Base-by-base conservation (phyloP, 2,113 vertebrate species). In the Cisticola juncidis region DNA sequence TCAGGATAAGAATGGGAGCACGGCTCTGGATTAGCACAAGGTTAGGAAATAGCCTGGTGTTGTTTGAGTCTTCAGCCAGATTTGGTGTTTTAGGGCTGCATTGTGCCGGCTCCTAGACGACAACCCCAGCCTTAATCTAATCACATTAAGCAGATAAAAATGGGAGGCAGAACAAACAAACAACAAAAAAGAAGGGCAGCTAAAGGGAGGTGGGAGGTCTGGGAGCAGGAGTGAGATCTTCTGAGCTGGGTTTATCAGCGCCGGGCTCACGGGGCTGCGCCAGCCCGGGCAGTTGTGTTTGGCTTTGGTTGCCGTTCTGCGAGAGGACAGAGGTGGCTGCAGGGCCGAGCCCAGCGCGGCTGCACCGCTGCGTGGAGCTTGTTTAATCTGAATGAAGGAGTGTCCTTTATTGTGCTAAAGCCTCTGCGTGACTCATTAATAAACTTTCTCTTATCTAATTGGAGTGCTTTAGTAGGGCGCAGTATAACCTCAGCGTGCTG, bases 401-500 rank as follows among this genome's bases (percentile, higher is more conserved):
- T 90, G 82, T 58, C 1, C 4, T 88, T 95, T 76, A 91, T 82
- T 82, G 57, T 50, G 23, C 76, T 76, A 40, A 90, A 94, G 86
- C 79, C 82, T 96, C 78, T 65, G 71, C 88, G 44, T 97, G 94
- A 97, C 84, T 97, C 92, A 64, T 94, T 95, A 95, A 96, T 97
- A 93, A 94, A 92, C 95, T 94, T 95, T 91, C 65, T 94, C 36
- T 74, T 94, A 94, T 82, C 93, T 94, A 92, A 95, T 88, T 95
- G 81, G 61, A 40, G 53, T 88, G 71, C 69, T 96, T 93, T 73
- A 65, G 81, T 73, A 69, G 81, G 81, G 90, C 5, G 51, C 70
- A 65, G 81, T 57, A 44, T 92, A 95, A 87, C 95, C 56, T 95
- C 92, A 82, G 79, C 1, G 3, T 38, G 81, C 83, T 81, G 25